Percentiles rank a stretch among this genome's conserved stretches.
phyloP scores from a whole-genome alignment of 2,888 invertebrate genomes.

The Graphium colonna region DNA sequence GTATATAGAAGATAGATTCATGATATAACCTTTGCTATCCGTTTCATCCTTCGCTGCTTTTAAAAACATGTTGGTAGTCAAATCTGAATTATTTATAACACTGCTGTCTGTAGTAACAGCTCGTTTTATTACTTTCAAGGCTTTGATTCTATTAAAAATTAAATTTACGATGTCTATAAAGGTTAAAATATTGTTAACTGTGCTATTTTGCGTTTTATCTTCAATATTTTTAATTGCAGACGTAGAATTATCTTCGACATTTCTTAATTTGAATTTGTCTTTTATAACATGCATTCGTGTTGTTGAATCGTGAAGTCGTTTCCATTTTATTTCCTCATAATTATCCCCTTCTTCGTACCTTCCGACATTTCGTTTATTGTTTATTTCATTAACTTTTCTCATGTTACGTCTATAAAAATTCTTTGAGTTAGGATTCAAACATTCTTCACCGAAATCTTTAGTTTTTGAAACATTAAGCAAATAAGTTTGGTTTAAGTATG shows the following conservation, averaged over 20 bases:
- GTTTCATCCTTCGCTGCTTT: not conserved
- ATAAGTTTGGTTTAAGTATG: no score
- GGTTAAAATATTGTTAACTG: not conserved
- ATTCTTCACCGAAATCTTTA: not conserved
- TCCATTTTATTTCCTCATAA: no score
- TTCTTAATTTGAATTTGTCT: no score
- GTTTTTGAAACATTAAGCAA: no score
- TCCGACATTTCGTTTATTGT: no score
- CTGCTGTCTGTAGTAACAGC: not conserved
- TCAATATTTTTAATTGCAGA: not conserved
- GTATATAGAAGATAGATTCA: slow-evolving; percentile 1
- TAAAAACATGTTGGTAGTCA: not conserved
- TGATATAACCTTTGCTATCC: not conserved
- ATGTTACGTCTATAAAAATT: no score
- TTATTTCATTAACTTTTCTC: no score
- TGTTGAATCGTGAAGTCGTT: no score
- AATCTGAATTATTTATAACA: not conserved
- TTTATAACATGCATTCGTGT: no score
- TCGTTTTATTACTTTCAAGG: not conserved
- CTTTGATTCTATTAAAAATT: not conserved
- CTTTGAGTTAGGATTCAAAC: no score
- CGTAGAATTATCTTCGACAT: not conserved
- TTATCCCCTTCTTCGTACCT: no score
- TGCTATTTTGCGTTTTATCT: not conserved
- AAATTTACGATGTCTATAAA: not conserved